These are phyloP conservation scores for Ophion slaviceki DNA, from an alignment of 2,888 invertebrate genomes.

Conservation along the genomic window DNA sequence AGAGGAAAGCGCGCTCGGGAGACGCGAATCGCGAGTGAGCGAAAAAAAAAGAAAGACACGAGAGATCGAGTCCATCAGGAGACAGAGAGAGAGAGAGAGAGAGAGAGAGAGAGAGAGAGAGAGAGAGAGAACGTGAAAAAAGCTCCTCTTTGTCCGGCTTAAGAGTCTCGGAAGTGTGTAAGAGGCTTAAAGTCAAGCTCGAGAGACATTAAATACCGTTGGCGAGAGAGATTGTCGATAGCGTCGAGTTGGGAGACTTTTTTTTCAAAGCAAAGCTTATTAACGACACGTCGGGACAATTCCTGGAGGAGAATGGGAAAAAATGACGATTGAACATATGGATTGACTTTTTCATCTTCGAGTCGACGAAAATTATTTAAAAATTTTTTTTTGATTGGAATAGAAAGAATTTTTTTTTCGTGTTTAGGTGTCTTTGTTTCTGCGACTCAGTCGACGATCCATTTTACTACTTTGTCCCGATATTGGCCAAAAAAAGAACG, in stretches of 20 bases:
- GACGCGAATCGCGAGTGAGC: constrained; percentile 52
- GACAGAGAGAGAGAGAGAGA: constrained; percentile 27
- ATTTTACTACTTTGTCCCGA: not conserved
- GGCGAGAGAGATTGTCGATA: constrained; percentile 51
- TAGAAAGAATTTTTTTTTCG: not conserved
- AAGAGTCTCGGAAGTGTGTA: constrained; percentile 81
- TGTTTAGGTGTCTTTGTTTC: not conserved
- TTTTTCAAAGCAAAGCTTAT: constrained; percentile 58
- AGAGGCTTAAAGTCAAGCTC: constrained; percentile 80
- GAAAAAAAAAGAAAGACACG: constrained; percentile 39
- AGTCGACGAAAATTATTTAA: not conserved
- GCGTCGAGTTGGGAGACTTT: constrained; percentile 42
- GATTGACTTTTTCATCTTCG: not conserved
- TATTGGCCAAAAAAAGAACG: constrained; percentile 51
- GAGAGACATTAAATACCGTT: constrained; percentile 68
- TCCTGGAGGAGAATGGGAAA: constrained; percentile 13
- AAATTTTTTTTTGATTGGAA: not conserved
- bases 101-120: constrained; percentile 25
- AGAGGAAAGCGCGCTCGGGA: constrained; percentile 64
- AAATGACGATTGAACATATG: constrained; percentile 5
- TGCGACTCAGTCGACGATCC: not conserved
- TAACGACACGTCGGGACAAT: constrained; percentile 35
- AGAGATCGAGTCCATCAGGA: constrained; percentile 19
- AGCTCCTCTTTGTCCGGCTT: constrained; percentile 81
- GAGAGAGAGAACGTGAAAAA: constrained; percentile 69